Base-by-base conservation (phyloP, 2,888 invertebrate species). In the Pyralis farinalis region DNA sequence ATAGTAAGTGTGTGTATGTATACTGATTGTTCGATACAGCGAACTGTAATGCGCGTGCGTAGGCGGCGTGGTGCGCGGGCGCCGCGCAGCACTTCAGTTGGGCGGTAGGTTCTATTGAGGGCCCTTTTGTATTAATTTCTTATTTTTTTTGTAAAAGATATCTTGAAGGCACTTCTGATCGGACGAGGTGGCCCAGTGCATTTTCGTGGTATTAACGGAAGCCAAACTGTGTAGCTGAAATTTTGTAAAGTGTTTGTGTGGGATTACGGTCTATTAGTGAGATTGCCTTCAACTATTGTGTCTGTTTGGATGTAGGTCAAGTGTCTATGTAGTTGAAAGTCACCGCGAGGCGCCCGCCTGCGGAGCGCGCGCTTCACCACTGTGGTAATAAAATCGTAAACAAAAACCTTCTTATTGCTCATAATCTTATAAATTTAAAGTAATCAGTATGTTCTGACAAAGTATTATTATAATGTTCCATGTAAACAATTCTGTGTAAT, bases 91-190 rank as follows among this genome's bases (percentile, higher is more conserved):
- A 63, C 76, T 92, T 92, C 91, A 92, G 92, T 91, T 91, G 92
- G 93, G 93, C 91, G 84, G 89, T 85, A 90, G 91, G 94, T 94
- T 90, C 95, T 96, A 95, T 95, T 94, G 93, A 94, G 95, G 95
- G 95, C 95, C 95, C 93, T 90, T 92, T 92, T 92, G 65, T 92
- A 92, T 92, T 92, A 92, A 91, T 92, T 93, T 92, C 54, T 90
- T 69, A 81, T 89, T 91, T 91, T 16, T 93, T 92, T 93, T 92
- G 93, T 94, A 94, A 94, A 95, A 95, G 95, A 93, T 75, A 64
- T 42, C 85, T 92, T 94, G 96, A 96, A 96, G 96, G 96, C 96
- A 96, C 96, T 95, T 96, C 93, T 93, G 94, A 94, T 94, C 95
- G 95, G 96, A 96, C 96, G 95, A 94, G 93, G 92, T 93, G 95